Conservation (phyloP, 2,888 invertebrate genomes). For the Tenodera sinensis region DNA sequence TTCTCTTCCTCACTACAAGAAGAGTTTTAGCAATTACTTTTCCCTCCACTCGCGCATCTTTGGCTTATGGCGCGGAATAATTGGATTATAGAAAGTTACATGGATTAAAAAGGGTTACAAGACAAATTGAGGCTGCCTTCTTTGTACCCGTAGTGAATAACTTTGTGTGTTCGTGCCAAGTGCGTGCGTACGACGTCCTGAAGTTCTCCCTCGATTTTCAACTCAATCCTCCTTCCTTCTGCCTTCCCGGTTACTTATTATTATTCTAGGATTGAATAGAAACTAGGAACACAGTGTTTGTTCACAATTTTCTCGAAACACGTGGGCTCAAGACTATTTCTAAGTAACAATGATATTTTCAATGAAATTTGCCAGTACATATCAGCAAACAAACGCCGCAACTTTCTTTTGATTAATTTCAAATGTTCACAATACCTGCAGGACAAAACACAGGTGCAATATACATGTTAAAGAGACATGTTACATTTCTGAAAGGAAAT, state of each 20-base stretch:
- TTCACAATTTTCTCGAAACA: too few relatives aligned
- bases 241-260: neutral
- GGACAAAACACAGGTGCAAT: too few relatives aligned
- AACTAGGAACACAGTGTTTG: too few relatives aligned
- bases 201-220: neutral
- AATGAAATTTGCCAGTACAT: too few relatives aligned
- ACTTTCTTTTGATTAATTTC: too few relatives aligned
- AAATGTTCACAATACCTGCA: too few relatives aligned
- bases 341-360: too few relatives aligned
- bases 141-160: slow-evolving; percentile 5
- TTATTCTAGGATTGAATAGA: too few relatives aligned
- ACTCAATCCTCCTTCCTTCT: neutral
- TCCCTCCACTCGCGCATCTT: neutral
- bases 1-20: neutral
- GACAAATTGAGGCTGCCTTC: slow-evolving; percentile 6
- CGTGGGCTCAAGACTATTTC: too few relatives aligned
- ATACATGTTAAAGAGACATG: too few relatives aligned
- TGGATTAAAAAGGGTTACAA: slow-evolving; percentile 16
- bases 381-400: too few relatives aligned
- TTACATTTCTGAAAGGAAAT: too few relatives aligned
- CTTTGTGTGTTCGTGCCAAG: neutral
- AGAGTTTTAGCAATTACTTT: neutral
- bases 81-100: slow-evolving; percentile 15
- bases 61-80: slow-evolving; percentile 15
- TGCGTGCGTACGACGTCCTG: neutral